Conservation (phyloP, 2,113 vertebrate genomes). For the Laterallus jamaicensis region DNA sequence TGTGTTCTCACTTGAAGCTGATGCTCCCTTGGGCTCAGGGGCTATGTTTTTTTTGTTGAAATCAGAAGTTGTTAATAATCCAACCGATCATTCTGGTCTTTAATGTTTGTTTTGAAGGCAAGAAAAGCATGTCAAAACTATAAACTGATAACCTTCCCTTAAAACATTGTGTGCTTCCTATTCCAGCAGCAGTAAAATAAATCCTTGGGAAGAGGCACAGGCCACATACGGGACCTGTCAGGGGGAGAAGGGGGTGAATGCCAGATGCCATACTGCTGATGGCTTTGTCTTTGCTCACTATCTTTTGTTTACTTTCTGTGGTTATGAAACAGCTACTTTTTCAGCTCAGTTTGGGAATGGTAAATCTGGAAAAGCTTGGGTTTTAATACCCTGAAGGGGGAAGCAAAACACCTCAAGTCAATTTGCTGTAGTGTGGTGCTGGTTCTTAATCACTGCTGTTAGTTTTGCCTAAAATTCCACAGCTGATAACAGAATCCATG, state of each 20-base stretch:
- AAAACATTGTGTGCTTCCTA: neutral
- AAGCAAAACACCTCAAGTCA: neutral
- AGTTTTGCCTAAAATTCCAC: neutral
- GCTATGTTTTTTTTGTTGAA: neutral
- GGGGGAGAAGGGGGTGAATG: neutral
- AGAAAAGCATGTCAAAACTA: neutral
- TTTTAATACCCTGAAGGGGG: neutral
- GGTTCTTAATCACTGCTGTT: neutral
- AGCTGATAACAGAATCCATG: neutral
- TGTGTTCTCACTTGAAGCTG: neutral
- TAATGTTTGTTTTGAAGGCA: neutral
- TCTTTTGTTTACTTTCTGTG: neutral
- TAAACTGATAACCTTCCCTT: neutral
- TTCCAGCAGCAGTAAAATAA: neutral
- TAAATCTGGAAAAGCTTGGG: neutral
- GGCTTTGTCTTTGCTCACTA: neutral
- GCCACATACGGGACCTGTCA: neutral
- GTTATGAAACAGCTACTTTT: neutral
- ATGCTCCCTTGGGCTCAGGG: neutral
- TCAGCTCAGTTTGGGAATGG: neutral
- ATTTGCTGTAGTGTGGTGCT: neutral
- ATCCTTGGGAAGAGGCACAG: neutral
- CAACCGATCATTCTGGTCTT: neutral
- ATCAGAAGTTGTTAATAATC: neutral
- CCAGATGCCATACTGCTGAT: neutral